phyloP scores from a whole-genome alignment of 2,888 invertebrate genomes.

The Stenodema calcarata region DNA sequence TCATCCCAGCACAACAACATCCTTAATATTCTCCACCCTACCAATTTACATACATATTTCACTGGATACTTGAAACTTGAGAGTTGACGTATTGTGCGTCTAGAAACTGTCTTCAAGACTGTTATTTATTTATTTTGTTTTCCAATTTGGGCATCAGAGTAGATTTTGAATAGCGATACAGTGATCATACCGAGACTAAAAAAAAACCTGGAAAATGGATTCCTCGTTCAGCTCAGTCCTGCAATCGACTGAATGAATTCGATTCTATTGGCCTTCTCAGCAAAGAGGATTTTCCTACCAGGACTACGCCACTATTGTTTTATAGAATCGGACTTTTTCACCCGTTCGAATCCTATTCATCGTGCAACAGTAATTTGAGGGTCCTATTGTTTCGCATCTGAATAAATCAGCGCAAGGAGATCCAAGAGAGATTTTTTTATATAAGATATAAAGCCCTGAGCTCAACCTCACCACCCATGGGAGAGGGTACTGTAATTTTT shows the following conservation, averaged over 20 bases:
- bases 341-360: not conserved
- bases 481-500: not conserved
- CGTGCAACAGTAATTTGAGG: constrained; percentile 26
- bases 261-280: not conserved
- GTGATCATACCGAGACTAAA: no score
- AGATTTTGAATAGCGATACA: no score
- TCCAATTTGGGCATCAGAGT: no score
- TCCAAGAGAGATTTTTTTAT: not conserved
- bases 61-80: no score
- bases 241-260: not conserved
- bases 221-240: not conserved
- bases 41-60: no score
- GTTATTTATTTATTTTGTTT: no score
- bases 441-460: constrained; percentile 10
- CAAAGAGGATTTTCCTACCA: not conserved
- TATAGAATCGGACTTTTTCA: constrained; percentile 4
- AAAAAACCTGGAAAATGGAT: not conserved
- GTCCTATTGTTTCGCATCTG: constrained; percentile 34
- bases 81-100: no score
- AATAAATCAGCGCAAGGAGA: constrained; percentile 17
- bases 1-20: no score
- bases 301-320: not conserved
- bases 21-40: no score
- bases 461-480: not conserved
- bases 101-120: no score